Evolutionary conservation across 1,140 invertebrate species (phyloP), one percentile per base, ranked within the genome.

Genomic region (Drosophila triauraria): DNA sequence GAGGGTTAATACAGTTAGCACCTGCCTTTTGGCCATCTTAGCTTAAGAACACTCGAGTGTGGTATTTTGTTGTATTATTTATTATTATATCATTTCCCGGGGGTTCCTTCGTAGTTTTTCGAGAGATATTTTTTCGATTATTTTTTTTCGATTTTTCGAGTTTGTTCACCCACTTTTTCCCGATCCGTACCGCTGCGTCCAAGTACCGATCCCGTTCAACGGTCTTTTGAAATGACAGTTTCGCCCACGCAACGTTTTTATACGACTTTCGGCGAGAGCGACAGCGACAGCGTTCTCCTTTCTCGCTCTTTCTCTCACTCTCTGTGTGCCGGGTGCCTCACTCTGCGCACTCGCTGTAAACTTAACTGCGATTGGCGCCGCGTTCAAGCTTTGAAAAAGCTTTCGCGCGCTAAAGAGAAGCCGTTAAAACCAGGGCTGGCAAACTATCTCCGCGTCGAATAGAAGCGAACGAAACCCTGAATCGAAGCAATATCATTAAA

Each of bases 191-290:
- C 17, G 44, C 62, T 62, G 27, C 57, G 12, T 23, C 40, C 71
- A 46, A 76, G 32, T 70, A 63, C 35, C 53, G 72, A 84, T 87
- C 67, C 78, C 78, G 80, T 63, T 69, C 46, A 51, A 62, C 58
- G 58, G 80, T 63, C 60, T 80, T 81, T 82, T 75, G 56, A 81
- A 74, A 62, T 80, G 75, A 80, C 78, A 70, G 75, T 71, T 67
- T 44, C 62, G 65, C 42, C 64, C 58, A 71, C 72, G 51, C 81
- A 61, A 38, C 51, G 70, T 61, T 88, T 88, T 81, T 80, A 70
- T 90, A 90, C 51, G 56, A 74, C 69, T 75, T 71, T 54, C 50
- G 75, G 3, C 58, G 53, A 76, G 70, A 60, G 57, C 35, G 13
- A 25, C 60, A 60, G 57, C 35, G 13, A 25, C 60, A 15, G 42